Evolutionary conservation across 1,140 invertebrate species (phyloP), one percentile per base, ranked within the genome.

Genomic region (Lepidurus packardi): DNA sequence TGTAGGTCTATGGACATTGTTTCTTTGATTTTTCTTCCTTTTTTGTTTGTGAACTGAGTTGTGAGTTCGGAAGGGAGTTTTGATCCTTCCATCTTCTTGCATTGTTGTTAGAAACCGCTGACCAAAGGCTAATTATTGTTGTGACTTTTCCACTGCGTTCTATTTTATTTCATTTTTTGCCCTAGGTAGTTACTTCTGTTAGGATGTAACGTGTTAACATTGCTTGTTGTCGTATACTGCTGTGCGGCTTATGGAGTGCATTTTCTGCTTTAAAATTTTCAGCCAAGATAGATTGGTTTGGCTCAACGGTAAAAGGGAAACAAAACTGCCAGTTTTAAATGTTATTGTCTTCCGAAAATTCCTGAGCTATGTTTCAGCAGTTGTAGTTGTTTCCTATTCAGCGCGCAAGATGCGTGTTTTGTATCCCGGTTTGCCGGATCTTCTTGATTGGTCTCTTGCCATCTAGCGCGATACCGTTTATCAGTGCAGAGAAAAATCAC

Each of bases 61-160:
- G 53, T 65, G 53, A 65, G 21, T 65, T 9, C 53, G 21, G 21
- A 21, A 65, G 53, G 53, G 21, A n/a, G 16, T 65, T 21, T 7
- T 65, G 16, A 13, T 65, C 53, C 53, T 16, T 21, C 53, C 53
- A 21, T 65, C 53, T 65, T 65, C 53, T 13, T 65, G 53, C 53
- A 65, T 21, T 65, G 21, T 65, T 65, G 53, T 65, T 65, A 65
- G 13, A 65, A 65, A 65, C 45, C 53, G 53, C 53, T 65, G 53
- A 65, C 53, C 53, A 65, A 65, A 65, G 53, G 53, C 53, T 65
- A 65, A 65, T n/a, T 65, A 65, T 65, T 65, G 53, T 65, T 65
- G 53, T 65, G 53, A 65, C 53, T 65, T 65, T 65, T 21, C 21
- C 16, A 65, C 13, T 65, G 9, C 6, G 13, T n/a, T 65, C 53